Base-by-base conservation (phyloP, 1,140 invertebrate species). In the Drosophila eugracilis region DNA sequence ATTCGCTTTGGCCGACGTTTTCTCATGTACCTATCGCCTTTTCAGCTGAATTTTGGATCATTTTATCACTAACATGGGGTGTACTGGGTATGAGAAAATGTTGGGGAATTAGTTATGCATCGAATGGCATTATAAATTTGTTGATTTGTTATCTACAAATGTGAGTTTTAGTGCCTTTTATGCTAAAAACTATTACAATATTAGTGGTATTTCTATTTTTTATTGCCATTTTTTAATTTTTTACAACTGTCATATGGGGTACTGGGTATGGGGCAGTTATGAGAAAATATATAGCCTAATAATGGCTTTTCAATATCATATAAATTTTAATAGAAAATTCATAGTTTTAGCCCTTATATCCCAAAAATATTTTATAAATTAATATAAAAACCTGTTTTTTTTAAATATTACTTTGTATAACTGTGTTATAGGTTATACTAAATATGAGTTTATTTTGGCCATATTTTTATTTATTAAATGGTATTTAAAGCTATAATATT, bases 1-100 rank as follows among this genome's bases (percentile, higher is more conserved):
- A 44, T 78, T 84, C 76, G 80, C 76, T 78, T 50, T 59, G 67
- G 37, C 42, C 54, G 5, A 6, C 39, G 1, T 4, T 10, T 26
- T 26, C 22, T 4, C 15, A 37, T 39, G 14, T 47, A 9, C 12
- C 12, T 6, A 6, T 53, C 5, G 2, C 5, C 12, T 9, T 32
- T 42, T 21, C 3, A 1, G 22, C 12, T 0, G n/a, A 48, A 69
- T 57, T 70, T 62, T 70, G 5, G 39, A 62, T 48, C 4, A 1
- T 41, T 39, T 26, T 24, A 24, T 0, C 19, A 30, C 30, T 32
- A n/a, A 15, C 10, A 52, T 34, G 7, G 14, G 28, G 12, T 58
- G 5, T 24, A 53, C 12, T 15, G 21, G 14, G 47, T 58, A 58
- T 53, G 14, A 1, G 12, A 10, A 0, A 9, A 5, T 0, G 3